Evolutionary conservation across 1,140 invertebrate genomes (phyloP).

Genomic region (Papilio dardanus): DNA sequence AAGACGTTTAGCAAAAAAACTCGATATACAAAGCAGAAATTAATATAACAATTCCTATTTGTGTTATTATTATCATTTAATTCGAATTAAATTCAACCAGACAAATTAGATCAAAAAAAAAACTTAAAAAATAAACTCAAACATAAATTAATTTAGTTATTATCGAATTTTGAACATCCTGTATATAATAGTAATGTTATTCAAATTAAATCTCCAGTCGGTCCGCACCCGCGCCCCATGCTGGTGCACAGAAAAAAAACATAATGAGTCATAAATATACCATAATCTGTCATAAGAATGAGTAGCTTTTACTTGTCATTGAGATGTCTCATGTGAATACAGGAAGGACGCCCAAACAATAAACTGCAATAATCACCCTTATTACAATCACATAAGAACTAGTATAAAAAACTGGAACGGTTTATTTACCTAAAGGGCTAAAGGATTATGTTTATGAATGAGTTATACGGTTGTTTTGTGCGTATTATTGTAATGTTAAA

Average conservation of each 20-base stretch:
- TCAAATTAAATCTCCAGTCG: constrained; percentile 49
- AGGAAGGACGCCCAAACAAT: not conserved
- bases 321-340: constrained; percentile 52
- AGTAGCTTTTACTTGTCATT: constrained; percentile 53
- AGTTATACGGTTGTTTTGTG: constrained; percentile 23
- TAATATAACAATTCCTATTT: not conserved
- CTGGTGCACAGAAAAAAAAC: constrained; percentile 50
- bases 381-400: not conserved
- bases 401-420: not conserved
- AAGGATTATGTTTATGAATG: constrained; percentile 31
- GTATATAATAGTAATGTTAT: constrained; percentile 52
- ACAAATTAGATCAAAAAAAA: not conserved
- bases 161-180: constrained; percentile 39
- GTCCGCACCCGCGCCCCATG: constrained; percentile 46
- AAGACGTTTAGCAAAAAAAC: no score
- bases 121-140: not conserved
- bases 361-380: constrained; percentile 9
- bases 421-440: constrained; percentile 7
- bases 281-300: constrained; percentile 62
- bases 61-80: not conserved
- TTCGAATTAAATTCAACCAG: no score
- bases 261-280: constrained; percentile 68
- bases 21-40: no score
- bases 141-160: not conserved
- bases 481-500: constrained; percentile 2